A percentile compares a stretch with the other conserved stretches of the same genome.
Evolutionary conservation across 1,140 invertebrate genomes (phyloP).

Genomic region (Polypedilum pembai): DNA sequence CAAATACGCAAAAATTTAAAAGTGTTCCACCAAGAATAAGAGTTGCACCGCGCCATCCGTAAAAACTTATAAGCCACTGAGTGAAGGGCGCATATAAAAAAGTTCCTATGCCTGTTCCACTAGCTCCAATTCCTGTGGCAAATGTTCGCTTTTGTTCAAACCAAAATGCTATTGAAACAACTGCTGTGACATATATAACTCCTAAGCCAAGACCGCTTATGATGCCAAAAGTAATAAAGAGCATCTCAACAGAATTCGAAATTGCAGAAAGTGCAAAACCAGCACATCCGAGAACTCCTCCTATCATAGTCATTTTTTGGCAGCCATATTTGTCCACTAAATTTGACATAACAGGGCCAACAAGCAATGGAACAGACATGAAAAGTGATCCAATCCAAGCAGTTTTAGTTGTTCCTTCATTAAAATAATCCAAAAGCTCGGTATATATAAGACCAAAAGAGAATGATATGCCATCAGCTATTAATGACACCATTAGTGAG

Average conservation of each 20-base stretch:
- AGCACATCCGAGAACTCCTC: slow-evolving; percentile 63
- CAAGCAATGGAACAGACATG: slow-evolving; percentile 77
- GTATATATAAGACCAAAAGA: slow-evolving; percentile 85
- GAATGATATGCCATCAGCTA: slow-evolving; percentile 93
- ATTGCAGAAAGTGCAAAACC: slow-evolving; percentile 77
- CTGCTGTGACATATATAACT: slow-evolving; percentile 80
- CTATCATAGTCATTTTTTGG: slow-evolving; percentile 71
- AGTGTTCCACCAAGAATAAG: slow-evolving; percentile 74
- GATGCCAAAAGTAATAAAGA: slow-evolving; percentile 80
- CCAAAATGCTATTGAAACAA: slow-evolving; percentile 91
- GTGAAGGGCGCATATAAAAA: slow-evolving; percentile 80
- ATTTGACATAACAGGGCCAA: slow-evolving; percentile 78
- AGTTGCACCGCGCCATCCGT: slow-evolving; percentile 80
- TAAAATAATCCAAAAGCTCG: slow-evolving; percentile 79
- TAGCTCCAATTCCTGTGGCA: slow-evolving; percentile 83
- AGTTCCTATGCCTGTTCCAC: slow-evolving; percentile 72
- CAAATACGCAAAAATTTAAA: slow-evolving; percentile 82
- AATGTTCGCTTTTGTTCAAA: slow-evolving; percentile 88
- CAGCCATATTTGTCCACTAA: slow-evolving; percentile 84
- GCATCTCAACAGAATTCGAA: slow-evolving; percentile 60
- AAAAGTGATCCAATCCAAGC: slow-evolving; percentile 83
- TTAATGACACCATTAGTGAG: slow-evolving; percentile 77
- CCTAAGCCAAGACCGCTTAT: slow-evolving; percentile 79
- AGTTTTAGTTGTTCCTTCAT: slow-evolving; percentile 70
- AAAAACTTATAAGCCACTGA: slow-evolving; percentile 63